Percentiles rank a stretch among this genome's conserved stretches.
Evolutionary conservation across 2,888 invertebrate species (phyloP).

Genomic region (Hemistola chrysoprasaria): DNA sequence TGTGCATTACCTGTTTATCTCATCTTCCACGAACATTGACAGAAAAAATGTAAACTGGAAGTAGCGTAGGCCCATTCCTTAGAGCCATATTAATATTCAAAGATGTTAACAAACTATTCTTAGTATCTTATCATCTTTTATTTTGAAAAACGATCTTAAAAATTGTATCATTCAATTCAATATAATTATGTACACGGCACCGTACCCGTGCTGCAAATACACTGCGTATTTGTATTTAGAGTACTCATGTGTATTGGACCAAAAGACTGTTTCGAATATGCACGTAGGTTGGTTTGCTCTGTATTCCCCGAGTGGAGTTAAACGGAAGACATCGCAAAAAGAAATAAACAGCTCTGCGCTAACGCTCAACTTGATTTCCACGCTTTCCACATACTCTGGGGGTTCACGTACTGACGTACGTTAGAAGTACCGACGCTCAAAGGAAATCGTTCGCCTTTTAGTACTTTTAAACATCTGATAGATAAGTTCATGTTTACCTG

Average conservation of each 20-base stretch:
- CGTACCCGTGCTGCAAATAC: not conserved
- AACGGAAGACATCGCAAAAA: slow-evolving; percentile 38
- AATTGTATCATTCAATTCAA: too few species aligned
- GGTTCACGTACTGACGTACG: slow-evolving; percentile 26
- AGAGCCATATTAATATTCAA: too few species aligned
- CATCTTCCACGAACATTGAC: too few species aligned
- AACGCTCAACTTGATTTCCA: slow-evolving; percentile 42
- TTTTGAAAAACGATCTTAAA: too few species aligned
- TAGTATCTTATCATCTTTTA: too few species aligned
- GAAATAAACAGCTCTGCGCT: slow-evolving; percentile 44
- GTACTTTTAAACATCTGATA: too few species aligned
- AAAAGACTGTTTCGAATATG: slow-evolving; percentile 16
- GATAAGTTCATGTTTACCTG: too few species aligned
- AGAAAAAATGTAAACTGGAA: too few species aligned
- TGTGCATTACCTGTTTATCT: too few species aligned
- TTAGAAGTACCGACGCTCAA: slow-evolving; percentile 5
- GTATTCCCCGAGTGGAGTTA: slow-evolving; percentile 31
- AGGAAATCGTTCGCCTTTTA: not conserved
- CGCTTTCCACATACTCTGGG: slow-evolving; percentile 35
- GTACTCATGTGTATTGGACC: not conserved
- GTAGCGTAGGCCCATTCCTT: too few species aligned
- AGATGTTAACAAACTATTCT: too few species aligned
- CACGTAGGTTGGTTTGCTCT: slow-evolving; percentile 27
- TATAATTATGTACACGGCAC: too few species aligned
- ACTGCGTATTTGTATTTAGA: not conserved